phyloP scores from a whole-genome alignment of 1,140 invertebrate genomes.

The Oryctes rhinoceros region DNA sequence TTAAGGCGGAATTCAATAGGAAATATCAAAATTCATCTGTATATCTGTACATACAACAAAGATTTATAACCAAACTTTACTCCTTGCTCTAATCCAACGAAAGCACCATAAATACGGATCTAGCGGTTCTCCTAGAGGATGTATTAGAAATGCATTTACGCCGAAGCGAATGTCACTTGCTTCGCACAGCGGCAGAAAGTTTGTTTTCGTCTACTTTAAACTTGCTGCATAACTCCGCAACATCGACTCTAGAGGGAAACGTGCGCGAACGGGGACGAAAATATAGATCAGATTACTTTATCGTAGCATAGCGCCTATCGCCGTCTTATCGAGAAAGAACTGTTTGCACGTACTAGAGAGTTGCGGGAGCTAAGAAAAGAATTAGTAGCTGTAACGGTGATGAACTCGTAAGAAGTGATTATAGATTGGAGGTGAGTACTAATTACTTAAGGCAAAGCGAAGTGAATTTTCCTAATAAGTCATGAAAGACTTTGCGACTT shows the following conservation, averaged over 20 bases:
- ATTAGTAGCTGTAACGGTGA: slow-evolving; percentile 4
- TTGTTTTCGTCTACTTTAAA: slow-evolving; percentile 3
- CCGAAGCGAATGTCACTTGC: background rate
- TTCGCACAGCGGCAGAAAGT: background rate
- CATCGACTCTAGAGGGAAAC: background rate
- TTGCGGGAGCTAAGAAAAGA: background rate
- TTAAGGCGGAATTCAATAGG: background rate
- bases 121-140: background rate
- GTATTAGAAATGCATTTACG: slow-evolving; percentile 8
- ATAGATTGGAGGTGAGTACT: background rate
- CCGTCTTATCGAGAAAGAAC: background rate
- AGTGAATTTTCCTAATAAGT: slow-evolving; percentile 19
- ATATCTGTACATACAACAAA: background rate
- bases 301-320: background rate
- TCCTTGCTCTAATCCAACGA: background rate
- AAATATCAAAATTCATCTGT: background rate
- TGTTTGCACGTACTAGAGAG: background rate
- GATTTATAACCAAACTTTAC: slow-evolving; percentile 21
- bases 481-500: background rate
- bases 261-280: background rate
- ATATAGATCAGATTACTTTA: slow-evolving; percentile 11
- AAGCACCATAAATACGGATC: slow-evolving; percentile 11
- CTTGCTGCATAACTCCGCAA: background rate
- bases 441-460: slow-evolving; percentile 3
- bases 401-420: background rate